Conservation (phyloP, 2,113 vertebrate species). For the Rafetus swinhoei region DNA sequence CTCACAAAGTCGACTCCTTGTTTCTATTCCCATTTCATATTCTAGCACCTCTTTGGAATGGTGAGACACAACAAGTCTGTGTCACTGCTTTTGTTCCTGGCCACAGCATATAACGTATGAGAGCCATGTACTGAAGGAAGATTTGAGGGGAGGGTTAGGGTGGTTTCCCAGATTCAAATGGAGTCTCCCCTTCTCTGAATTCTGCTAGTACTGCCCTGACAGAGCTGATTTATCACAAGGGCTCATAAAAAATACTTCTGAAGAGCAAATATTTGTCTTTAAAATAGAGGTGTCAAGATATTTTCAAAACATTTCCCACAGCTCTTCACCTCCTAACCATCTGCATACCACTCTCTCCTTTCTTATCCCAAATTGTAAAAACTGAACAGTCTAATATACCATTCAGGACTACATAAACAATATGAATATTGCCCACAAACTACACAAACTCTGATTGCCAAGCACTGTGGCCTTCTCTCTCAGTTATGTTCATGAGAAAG, state of each 20-base stretch:
- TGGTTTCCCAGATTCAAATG: neutral
- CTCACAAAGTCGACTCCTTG: neutral
- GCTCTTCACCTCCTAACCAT: neutral
- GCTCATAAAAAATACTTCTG: neutral
- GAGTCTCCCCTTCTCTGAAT: slow-evolving; percentile 5
- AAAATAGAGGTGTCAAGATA: neutral
- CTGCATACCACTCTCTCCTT: neutral
- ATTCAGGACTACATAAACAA: neutral
- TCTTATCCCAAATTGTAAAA: neutral
- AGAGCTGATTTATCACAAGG: neutral
- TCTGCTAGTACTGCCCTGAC: neutral
- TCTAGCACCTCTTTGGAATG: neutral
- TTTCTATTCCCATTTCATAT: neutral
- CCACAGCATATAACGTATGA: neutral
- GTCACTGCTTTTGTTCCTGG: slow-evolving; percentile 14
- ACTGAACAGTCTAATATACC: neutral
- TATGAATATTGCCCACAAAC: neutral
- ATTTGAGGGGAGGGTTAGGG: neutral
- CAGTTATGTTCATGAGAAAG: neutral
- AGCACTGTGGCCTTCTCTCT: neutral
- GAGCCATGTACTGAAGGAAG: neutral
- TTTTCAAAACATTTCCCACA: neutral
- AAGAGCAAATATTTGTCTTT: neutral
- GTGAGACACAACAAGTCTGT: neutral
- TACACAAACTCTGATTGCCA: neutral